Evolutionary conservation across 2,888 invertebrate genomes (phyloP), one percentile per base, ranked within the genome.

Genomic region (Xylophagus ater): DNA sequence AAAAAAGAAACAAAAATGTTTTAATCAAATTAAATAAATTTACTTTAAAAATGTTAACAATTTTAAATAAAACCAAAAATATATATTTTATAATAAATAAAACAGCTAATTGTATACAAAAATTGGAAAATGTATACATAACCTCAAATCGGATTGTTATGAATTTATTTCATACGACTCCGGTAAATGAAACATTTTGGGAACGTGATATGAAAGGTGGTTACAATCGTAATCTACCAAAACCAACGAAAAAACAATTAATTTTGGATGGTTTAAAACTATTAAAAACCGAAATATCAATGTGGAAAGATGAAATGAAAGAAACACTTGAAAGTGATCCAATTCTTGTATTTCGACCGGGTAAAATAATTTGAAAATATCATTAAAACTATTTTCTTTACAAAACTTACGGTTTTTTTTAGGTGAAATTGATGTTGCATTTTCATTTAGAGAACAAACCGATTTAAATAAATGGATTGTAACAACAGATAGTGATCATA

Each of bases 401-500:
- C 13, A 18, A 24, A n/a, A 28, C 10, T 8, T n/a, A 25, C 15
- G 14, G 9, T 50, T 36, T 48, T 36, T 61, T 60, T 3, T 53
- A 71, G 78, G 79, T 29, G 85, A 87, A 65, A 76, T 75, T 4
- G 83, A 87, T 52, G 62, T 82, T 21, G 54, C 76, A 2, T 88
- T 82, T 75, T 73, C 74, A 52, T 89, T 92, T 59, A 69, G 72
- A 48, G 66, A 72, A 25, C 68, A 71, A 1, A 63, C 72, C 15
- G 71, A 72, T 2, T 52, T 89, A 4, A 69, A 82, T 2, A 66
- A 77, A 28, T 90, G 86, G 75, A 63, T 79, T 12, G 72, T 79
- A 1, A 81, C 85, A 0, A 65, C 73, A 37, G 94, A 94, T 58
- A 77, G 73, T 43, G 89, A 92, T 61, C 80, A 86, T 53, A 73